These are phyloP conservation scores for Recurvirostra avosetta DNA, from an alignment of 2,113 vertebrate genomes.

Conservation along the genomic window DNA sequence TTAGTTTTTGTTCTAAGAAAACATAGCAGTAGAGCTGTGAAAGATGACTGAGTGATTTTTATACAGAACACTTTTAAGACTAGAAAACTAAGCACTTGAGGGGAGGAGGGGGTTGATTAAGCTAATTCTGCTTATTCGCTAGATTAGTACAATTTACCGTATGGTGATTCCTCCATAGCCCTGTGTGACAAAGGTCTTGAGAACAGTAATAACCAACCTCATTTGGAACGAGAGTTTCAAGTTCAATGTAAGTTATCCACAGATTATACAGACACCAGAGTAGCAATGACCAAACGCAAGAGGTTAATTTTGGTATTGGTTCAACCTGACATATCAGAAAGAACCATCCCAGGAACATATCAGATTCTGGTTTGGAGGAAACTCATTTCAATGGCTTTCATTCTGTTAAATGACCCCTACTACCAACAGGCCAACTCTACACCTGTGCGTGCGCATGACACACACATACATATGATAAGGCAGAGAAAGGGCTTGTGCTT, in stretches of 20 bases:
- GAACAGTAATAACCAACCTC: neutral
- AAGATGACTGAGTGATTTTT: neutral
- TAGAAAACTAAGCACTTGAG: neutral
- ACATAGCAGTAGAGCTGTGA: neutral
- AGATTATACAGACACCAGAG: neutral
- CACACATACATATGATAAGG: neutral
- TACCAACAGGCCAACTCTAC: neutral
- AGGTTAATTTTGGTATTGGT: constrained; percentile 31
- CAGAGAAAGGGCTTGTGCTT: neutral
- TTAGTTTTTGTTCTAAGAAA: neutral
- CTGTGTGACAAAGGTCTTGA: neutral
- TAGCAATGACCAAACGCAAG: neutral
- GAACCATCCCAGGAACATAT: neutral
- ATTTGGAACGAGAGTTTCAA: neutral
- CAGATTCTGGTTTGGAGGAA: constrained; percentile 14
- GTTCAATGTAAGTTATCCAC: neutral
- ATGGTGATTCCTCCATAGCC: neutral
- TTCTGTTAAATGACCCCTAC: constrained; percentile 24
- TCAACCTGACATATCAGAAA: constrained; percentile 22
- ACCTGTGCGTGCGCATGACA: accelerated
- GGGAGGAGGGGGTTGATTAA: neutral
- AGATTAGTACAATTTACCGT: neutral
- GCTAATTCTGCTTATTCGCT: neutral
- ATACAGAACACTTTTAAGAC: neutral
- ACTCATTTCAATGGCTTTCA: constrained; percentile 30